Percentiles rank a stretch among this genome's conserved stretches.
Evolutionary conservation across 2,888 invertebrate genomes (phyloP).

Genomic region (Nematopogon swammerdamellus): DNA sequence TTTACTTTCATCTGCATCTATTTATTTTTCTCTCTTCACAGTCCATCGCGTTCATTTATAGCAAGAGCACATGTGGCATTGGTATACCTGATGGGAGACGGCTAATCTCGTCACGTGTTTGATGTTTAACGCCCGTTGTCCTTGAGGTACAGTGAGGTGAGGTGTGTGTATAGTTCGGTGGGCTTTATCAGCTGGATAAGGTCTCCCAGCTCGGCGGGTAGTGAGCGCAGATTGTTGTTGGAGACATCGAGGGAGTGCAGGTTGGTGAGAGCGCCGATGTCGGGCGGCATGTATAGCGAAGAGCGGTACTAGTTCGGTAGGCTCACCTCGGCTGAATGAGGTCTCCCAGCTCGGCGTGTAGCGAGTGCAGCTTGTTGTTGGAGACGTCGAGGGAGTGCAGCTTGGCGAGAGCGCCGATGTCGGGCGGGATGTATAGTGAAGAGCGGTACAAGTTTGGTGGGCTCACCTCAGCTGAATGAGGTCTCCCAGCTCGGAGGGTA

Average conservation of each 20-base stretch:
- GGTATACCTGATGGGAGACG: too few species aligned
- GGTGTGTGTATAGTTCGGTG: background rate
- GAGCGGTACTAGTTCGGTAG: background rate
- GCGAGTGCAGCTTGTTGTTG: constrained; percentile 9
- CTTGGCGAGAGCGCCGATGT: too few species aligned
- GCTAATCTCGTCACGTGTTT: too few species aligned
- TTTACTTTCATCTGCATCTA: too few species aligned
- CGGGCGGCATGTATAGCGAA: constrained; percentile 58
- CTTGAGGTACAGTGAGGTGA: background rate
- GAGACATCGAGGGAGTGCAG: constrained; percentile 90
- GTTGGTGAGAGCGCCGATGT: constrained; percentile 82
- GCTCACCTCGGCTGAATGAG: background rate
- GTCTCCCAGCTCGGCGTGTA: constrained; percentile 4
- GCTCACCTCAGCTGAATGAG: constrained; percentile 85
- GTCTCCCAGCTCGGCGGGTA: constrained; percentile 4
- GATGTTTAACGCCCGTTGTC: too few species aligned
- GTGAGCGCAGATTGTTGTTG: constrained; percentile 84
- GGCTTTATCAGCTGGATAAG: constrained; percentile 76
- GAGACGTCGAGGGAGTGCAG: too few species aligned
- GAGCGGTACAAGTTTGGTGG: background rate
- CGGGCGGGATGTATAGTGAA: too few species aligned
- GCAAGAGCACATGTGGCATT: too few species aligned
- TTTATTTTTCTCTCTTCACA: too few species aligned
- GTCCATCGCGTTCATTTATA: too few species aligned
- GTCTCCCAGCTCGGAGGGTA: constrained; percentile 96